A percentile compares a stretch with the other conserved stretches of the same genome.
These are phyloP conservation scores for Rotaria macrura DNA, from an alignment of 2,888 invertebrate species.

Conservation along the genomic window DNA sequence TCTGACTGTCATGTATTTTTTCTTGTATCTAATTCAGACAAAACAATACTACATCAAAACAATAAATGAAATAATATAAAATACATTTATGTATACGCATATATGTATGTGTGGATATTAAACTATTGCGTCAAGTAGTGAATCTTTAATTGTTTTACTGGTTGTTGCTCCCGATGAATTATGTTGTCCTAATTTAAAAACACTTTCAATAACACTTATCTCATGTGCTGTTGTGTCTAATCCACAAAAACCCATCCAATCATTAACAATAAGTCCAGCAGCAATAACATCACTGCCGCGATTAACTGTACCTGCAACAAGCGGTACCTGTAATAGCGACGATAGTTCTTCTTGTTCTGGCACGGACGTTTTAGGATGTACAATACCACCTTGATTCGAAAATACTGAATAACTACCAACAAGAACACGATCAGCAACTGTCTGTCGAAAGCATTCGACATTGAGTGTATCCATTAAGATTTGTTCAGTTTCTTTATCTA, in stretches of 20 bases:
- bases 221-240: conserved; percentile 97
- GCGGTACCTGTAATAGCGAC: conserved; percentile 83
- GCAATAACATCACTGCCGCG: conserved; percentile 88
- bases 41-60: too few species aligned
- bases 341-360: conserved; percentile 91
- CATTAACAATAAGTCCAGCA: conserved; percentile 84
- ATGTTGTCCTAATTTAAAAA: conserved; percentile 65
- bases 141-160: background rate
- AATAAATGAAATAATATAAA: background rate
- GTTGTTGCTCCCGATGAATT: background rate
- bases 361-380: conserved; percentile 80
- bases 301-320: conserved; percentile 92
- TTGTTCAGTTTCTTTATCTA: conserved; percentile 87
- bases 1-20: background rate
- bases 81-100: too few species aligned
- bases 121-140: background rate
- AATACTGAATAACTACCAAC: conserved; percentile 88
- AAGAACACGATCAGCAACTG: conserved; percentile 64
- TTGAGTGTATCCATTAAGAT: conserved; percentile 80
- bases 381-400: conserved; percentile 86
- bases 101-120: background rate
- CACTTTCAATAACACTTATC: conserved; percentile 87
- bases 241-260: conserved; percentile 94
- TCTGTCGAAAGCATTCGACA: conserved; percentile 59
- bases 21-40: too few species aligned